Evolutionary conservation across 2,888 invertebrate species (phyloP).

Genomic region (Chrysodeixis includens): DNA sequence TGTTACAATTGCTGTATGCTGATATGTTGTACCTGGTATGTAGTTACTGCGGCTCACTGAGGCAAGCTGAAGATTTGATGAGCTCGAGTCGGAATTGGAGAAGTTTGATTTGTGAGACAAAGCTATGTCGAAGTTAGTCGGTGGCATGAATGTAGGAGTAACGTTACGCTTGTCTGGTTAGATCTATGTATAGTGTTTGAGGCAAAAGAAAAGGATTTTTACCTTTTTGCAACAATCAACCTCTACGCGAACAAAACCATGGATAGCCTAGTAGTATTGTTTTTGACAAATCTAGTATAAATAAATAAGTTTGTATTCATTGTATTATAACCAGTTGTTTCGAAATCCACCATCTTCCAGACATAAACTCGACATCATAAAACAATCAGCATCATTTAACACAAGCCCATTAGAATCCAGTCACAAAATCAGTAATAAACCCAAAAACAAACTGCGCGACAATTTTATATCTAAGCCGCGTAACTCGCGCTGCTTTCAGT

Average conservation of each 20-base stretch:
- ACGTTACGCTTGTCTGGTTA: too few species aligned
- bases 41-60: not conserved
- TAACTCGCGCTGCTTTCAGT: slow-evolving; percentile 57
- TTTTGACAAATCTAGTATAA: too few species aligned
- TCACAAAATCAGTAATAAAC: slow-evolving; percentile 42
- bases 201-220: too few species aligned
- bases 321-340: not conserved
- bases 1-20: slow-evolving; percentile 36
- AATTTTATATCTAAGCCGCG: slow-evolving; percentile 45
- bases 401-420: slow-evolving; percentile 36
- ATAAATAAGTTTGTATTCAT: too few species aligned
- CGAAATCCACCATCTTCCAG: slow-evolving; percentile 20
- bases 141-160: too few species aligned
- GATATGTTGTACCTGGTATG: not conserved
- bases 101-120: not conserved
- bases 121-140: not conserved
- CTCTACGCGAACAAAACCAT: too few species aligned
- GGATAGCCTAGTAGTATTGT: too few species aligned
- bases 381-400: slow-evolving; percentile 9
- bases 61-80: not conserved
- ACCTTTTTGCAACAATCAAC: too few species aligned
- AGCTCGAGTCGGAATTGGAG: not conserved
- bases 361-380: slow-evolving; percentile 28
- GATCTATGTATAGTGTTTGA: too few species aligned
- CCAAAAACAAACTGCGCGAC: slow-evolving; percentile 52